Evolutionary conservation across 2,113 vertebrate genomes (phyloP).

Genomic region (Gallinago undulata): DNA sequence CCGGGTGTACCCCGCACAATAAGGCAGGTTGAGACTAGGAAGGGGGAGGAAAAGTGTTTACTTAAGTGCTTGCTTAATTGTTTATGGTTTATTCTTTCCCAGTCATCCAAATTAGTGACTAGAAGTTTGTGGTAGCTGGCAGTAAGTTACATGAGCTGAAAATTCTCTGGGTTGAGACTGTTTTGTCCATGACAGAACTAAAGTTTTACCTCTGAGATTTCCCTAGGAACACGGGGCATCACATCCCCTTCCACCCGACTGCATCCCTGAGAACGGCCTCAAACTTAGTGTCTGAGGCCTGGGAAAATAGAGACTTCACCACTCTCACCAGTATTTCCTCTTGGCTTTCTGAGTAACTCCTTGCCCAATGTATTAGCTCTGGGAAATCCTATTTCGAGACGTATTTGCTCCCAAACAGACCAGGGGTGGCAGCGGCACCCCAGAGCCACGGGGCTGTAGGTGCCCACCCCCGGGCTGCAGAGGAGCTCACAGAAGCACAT

Average conservation of each 20-base stretch:
- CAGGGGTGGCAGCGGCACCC: background rate
- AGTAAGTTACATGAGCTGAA: background rate
- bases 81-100: background rate
- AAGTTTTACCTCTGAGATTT: background rate
- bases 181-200: background rate
- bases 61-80: background rate
- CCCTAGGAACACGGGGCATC: background rate
- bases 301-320: background rate
- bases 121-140: background rate
- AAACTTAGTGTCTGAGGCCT: background rate
- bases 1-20: accelerated
- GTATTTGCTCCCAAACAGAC: accelerated
- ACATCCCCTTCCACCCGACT: background rate
- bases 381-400: background rate
- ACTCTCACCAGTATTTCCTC: background rate
- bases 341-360: background rate
- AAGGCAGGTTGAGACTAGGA: background rate
- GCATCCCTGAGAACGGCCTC: background rate
- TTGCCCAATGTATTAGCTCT: background rate
- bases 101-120: background rate
- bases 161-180: background rate
- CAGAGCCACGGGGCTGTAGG: background rate
- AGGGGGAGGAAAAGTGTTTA: background rate
- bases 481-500: background rate
- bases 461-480: background rate